Evolutionary conservation across 2,113 vertebrate genomes (phyloP).

Genomic region (Catharus minimus): DNA sequence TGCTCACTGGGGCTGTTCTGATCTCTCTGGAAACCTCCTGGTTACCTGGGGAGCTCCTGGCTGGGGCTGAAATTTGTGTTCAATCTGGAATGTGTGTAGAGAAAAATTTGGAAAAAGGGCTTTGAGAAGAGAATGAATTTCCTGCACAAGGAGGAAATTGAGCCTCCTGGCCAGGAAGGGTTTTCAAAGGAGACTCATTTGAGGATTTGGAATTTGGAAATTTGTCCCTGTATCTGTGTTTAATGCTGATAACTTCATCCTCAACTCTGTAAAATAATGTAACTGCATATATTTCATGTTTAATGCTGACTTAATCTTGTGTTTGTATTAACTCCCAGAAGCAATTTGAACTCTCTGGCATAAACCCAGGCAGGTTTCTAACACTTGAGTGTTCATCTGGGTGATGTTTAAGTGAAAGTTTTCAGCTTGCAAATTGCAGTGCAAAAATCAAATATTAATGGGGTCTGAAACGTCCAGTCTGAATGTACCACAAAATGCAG

Average conservation of each 20-base stretch:
- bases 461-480: not conserved
- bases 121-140: not conserved
- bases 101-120: not conserved
- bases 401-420: not conserved
- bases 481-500: not conserved
- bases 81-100: not conserved
- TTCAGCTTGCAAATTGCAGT: not conserved
- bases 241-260: not conserved
- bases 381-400: not conserved
- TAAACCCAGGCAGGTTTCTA: not conserved
- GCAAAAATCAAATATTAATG: constrained; percentile 13
- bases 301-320: constrained; percentile 23
- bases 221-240: not conserved
- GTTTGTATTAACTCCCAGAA: constrained; percentile 11
- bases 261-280: not conserved
- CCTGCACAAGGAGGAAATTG: not conserved
- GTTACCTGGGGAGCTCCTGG: not conserved
- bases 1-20: not conserved
- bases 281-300: not conserved
- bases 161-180: not conserved
- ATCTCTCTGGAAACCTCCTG: not conserved
- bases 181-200: not conserved
- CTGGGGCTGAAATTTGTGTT: not conserved
- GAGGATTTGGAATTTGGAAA: not conserved
- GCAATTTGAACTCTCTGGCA: not conserved